Base-by-base conservation (phyloP, 1,140 invertebrate genomes). In the Drosophila sulfurigaster region DNA sequence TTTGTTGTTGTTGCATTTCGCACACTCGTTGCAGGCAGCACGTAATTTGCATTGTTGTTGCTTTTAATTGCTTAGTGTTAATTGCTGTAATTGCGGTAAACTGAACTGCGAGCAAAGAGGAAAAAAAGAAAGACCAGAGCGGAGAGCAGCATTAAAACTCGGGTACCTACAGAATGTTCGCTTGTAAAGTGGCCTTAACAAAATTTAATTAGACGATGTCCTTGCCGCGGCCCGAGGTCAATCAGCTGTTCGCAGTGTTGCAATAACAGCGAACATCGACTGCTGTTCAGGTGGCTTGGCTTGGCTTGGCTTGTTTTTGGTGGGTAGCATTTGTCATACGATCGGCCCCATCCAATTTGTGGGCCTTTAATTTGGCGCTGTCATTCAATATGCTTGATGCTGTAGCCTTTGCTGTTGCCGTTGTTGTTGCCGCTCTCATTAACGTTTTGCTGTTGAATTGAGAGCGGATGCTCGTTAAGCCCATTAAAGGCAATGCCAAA, bases 1-100 rank as follows among this genome's bases (percentile, higher is more conserved):
- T 0, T 32, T 72, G 62, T 62, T 56, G 35, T 28, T 41, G n/a
- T 5, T 15, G 58, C 35, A 62, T 57, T 54, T 69, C 30, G 65
- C 57, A 62, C 65, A 74, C 70, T 69, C 73, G 56, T 76, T 62
- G 82, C 80, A 77, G 68, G 65, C 72, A 83, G 83, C 83, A 88
- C 83, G 83, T 88, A 87, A 87, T 87, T 87, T 87, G 83, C 83
- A 83, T 87, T 87, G 83, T 87, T 87, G 83, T 81, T 87, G 83
- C 73, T 46, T 87, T 87, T 87, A 87, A 87, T 87, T 87, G 83
- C 83, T 88, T 87, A 88, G 83, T 87, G 83, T 87, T 87, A 87
- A 87, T 87, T 87, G 83, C 77, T 80, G 80, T 87, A 87, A 87
- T 87, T 87, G 83, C 83, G 83, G 83, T 80, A 78, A 79, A 88